phyloP scores from a whole-genome alignment of 2,113 vertebrate genomes.

The Pollachius pollachius region DNA sequence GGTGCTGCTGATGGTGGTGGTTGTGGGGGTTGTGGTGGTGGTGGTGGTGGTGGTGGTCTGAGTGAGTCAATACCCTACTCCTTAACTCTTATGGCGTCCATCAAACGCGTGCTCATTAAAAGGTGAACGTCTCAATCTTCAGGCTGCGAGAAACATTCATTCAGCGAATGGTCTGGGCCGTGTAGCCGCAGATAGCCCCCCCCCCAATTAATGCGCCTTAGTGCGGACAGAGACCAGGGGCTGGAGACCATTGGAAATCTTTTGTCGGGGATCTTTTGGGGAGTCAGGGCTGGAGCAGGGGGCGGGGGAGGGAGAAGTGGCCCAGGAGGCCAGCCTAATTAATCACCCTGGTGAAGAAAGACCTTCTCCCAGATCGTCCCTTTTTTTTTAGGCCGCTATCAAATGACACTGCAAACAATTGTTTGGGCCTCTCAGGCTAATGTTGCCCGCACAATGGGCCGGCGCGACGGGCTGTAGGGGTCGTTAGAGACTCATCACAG shows the following conservation, averaged over 20 bases:
- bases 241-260: conserved; percentile 76
- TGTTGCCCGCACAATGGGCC: conserved; percentile 63
- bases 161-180: conserved; percentile 30
- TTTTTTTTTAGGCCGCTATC: conserved; percentile 64
- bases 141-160: conserved; percentile 64
- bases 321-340: conserved; percentile 54
- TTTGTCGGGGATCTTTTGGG: conserved; percentile 44
- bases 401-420: conserved; percentile 65
- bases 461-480: conserved; percentile 45
- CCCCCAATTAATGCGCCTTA: conserved; percentile 69
- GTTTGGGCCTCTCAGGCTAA: conserved; percentile 63
- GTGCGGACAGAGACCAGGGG: conserved; percentile 68
- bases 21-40: too few relatives aligned
- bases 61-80: conserved; percentile 61
- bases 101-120: conserved; percentile 69
- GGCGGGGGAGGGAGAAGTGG: conserved; percentile 40
- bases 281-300: conserved; percentile 52
- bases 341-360: conserved; percentile 70
- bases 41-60: conserved; percentile 21
- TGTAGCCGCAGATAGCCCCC: conserved; percentile 61
- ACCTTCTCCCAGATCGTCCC: conserved; percentile 17
- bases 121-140: conserved; percentile 66
- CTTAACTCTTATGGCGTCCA: conserved; percentile 60
- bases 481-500: conserved; percentile 60
- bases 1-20: too few relatives aligned